Evolutionary conservation across 92 coral and sea anemone species (phyloP), one percentile per base, ranked within the genome.

Genomic region (Parazoanthus atlanticus): DNA sequence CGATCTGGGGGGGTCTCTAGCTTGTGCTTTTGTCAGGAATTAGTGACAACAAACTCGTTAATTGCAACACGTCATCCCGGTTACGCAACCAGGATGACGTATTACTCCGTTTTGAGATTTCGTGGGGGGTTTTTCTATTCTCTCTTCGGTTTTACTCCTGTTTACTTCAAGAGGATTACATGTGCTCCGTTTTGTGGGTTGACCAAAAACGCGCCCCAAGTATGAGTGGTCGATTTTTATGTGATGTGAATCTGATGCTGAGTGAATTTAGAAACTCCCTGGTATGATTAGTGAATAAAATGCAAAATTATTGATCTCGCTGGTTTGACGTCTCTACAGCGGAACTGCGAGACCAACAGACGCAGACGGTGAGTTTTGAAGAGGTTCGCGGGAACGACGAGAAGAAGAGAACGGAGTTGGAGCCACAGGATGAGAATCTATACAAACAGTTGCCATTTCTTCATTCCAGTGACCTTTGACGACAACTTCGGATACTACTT

Each of bases 401-500:
- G 26, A 41, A 8, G 29, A 2, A n/a, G n/a, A 41, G 41, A 41
- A n/a, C 6, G 1, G 81, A 86, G 47, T 21, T 19, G 41, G 83
- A 31, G 61, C 56, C 2, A n/a, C 32, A 33, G 13, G 73, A 86
- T 0, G 34, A 3, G 1, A 26, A 86, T 17, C 73, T 54, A 0
- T 86, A 74, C 73, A 86, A 17, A 11, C 70, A 77, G n/a, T 38
- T 86, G 29, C 82, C 89, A 6, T 77, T 69, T 58, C 82, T 86
- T 65, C 76, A 61, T 31, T 86, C 89, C 5, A 86, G 76, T 21
- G 89, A 86, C 46, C 61, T 86, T 67, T 86, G 79, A 86, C 36
- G 11, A 29, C 34, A 10, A 31, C 25, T n/a, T 74, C n/a, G 4
- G 43, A 25, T 15, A 17, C 43, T 15, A 15, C 2, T 74, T 74